Evolutionary conservation across 2,113 vertebrate genomes (phyloP), one percentile per base, ranked within the genome.

Genomic region (Cheilinus undulatus): DNA sequence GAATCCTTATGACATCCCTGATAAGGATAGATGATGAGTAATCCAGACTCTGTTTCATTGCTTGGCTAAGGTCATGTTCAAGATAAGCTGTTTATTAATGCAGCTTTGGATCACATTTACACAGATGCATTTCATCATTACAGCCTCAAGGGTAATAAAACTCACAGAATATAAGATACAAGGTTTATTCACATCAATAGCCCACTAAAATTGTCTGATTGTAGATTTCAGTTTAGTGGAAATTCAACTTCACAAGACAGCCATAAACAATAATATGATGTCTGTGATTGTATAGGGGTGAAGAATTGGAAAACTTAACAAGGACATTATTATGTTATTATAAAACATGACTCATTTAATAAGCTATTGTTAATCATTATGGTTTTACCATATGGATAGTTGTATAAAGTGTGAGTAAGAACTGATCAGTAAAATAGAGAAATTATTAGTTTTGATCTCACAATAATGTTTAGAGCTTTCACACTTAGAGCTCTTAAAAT

Each of bases 71-170:
- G 57, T 75, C 70, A 60, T 30, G 8, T 12, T 61, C 5, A 12
- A 69, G 38, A 81, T 70, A 45, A 56, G 34, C 15, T 74, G 23
- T 30, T 58, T 56, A 48, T 79, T 48, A 80, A 69, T 30, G 22
- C 1, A 65, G 17, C 53, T 51, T 56, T 23, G 22, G 36, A 50
- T 50, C 48, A 19, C n/a, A 68, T 68, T 59, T 53, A 32, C 48
- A 45, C 15, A 14, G 27, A 24, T n/a, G 23, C 19, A 14, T 69
- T 20, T 61, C 27, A 51, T 20, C 59, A 22, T 28, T 34, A 65
- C 17, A 50, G 3, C 61, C 48, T 10, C 10, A 32, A n/a, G 42
- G 42, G 20, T 27, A 3, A 69, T 64, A 64, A 74, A 48, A 52
- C 1, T 20, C 68, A 67, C 17, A 4, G n/a, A 20, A 0, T 14